These are phyloP conservation scores for Achatina immaculata DNA, from an alignment of 1,140 invertebrate genomes.

Conservation along the genomic window DNA sequence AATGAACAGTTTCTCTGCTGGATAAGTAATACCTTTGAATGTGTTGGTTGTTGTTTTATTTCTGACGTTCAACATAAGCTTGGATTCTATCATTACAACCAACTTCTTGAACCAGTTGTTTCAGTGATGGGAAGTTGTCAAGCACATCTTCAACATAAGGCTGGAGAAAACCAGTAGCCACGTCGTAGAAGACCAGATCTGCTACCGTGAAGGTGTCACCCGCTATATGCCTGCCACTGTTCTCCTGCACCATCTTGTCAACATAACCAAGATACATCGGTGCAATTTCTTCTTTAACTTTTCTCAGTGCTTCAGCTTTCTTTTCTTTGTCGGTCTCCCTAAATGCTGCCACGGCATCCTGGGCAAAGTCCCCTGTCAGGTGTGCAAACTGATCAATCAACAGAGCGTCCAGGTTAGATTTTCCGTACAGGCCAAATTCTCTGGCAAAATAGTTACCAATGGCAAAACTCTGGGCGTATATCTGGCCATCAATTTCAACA, in stretches of 20 bases:
- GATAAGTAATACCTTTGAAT: no score
- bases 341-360: no score
- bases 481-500: not conserved
- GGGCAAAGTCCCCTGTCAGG: not conserved
- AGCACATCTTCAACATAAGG: not conserved
- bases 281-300: no score
- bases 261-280: conserved; percentile 28
- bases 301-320: not conserved
- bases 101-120: not conserved
- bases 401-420: not conserved
- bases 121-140: not conserved
- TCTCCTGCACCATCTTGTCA: conserved; percentile 23
- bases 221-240: conserved; percentile 13
- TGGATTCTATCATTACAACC: not conserved
- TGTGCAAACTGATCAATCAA: not conserved
- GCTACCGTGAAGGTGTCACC: not conserved
- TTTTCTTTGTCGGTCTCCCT: not conserved
- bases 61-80: no score
- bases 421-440: not conserved
- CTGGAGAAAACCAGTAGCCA: not conserved
- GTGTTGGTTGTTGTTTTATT: no score
- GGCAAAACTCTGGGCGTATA: not conserved
- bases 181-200: not conserved
- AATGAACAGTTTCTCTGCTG: no score
- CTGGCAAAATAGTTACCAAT: not conserved